Conservation (phyloP, 2,797 vertebrate genomes). For the Passerculus sandwichensis region DNA sequence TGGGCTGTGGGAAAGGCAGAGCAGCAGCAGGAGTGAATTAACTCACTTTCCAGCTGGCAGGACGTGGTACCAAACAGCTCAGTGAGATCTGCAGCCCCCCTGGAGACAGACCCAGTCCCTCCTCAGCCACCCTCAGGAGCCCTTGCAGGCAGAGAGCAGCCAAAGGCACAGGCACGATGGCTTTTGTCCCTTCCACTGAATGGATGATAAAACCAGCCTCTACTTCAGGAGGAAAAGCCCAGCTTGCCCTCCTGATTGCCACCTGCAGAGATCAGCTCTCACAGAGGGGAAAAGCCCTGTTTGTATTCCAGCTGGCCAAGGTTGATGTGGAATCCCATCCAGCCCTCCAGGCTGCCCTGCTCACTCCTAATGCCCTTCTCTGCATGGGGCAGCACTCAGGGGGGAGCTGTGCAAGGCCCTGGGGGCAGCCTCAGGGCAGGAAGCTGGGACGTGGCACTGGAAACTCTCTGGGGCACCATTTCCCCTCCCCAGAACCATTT, state of each 20-base stretch:
- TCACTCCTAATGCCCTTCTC: slow-evolving; percentile 28
- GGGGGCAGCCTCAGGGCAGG: not conserved
- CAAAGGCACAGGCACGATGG: not conserved
- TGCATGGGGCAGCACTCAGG: not conserved
- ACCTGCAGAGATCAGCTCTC: not conserved
- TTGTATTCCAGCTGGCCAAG: not conserved
- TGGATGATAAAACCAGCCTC: not conserved
- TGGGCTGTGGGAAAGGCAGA: not conserved
- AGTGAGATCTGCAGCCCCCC: not conserved
- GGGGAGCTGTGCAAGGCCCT: not conserved
- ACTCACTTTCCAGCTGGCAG: not conserved
- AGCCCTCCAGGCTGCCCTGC: not conserved
- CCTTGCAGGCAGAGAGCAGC: not conserved
- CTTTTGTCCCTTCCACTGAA: not conserved
- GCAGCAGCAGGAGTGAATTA: not conserved
- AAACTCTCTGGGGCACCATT: not conserved
- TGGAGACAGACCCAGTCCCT: not conserved
- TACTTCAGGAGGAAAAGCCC: not conserved
- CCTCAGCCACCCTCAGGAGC: not conserved
- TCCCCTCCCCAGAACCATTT: not conserved
- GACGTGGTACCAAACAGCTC: not conserved
- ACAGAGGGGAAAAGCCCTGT: not conserved
- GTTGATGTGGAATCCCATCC: not conserved
- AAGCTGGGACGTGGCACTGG: not conserved
- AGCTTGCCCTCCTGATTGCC: not conserved